Evolutionary conservation across 2,113 vertebrate species (phyloP).

Genomic region (Hassar affinis): DNA sequence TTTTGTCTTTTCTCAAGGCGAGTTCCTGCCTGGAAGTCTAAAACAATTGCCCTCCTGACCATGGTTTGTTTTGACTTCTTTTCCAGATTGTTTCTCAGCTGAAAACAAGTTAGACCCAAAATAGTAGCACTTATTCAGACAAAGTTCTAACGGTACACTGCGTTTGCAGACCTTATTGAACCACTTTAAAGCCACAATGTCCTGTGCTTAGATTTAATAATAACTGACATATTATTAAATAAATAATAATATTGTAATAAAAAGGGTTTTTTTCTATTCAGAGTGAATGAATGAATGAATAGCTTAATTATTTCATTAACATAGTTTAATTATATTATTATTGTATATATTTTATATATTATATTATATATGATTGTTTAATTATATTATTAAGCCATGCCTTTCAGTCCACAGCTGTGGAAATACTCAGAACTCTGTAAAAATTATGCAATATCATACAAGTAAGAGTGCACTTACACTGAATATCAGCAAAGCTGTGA

Average conservation of each 20-base stretch:
- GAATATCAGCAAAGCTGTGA: too few relatives aligned
- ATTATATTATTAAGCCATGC: not conserved
- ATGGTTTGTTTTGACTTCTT: constrained; percentile 65
- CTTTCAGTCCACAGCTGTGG: not conserved
- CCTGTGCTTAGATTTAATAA: too few relatives aligned
- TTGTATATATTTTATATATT: too few relatives aligned
- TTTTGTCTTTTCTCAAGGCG: constrained; percentile 52
- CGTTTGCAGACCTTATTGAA: not conserved
- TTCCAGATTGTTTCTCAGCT: constrained; percentile 63
- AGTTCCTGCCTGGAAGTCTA: constrained; percentile 61
- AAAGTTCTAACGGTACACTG: not conserved
- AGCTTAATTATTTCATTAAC: not conserved
- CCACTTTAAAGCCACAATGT: not conserved
- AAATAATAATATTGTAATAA: too few relatives aligned
- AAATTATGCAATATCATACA: too few relatives aligned
- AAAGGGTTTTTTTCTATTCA: not conserved
- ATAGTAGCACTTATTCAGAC: not conserved
- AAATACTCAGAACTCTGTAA: too few relatives aligned
- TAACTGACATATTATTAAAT: too few relatives aligned
- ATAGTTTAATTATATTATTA: not conserved
- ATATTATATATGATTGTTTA: not conserved
- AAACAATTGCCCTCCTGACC: constrained; percentile 64
- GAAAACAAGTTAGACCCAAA: constrained; percentile 1
- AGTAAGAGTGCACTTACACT: too few relatives aligned
- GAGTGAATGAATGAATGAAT: not conserved